A percentile compares a stretch with the other conserved stretches of the same genome.
Conservation (phyloP, 2,888 invertebrate genomes). For the Mythimna lalbum region DNA sequence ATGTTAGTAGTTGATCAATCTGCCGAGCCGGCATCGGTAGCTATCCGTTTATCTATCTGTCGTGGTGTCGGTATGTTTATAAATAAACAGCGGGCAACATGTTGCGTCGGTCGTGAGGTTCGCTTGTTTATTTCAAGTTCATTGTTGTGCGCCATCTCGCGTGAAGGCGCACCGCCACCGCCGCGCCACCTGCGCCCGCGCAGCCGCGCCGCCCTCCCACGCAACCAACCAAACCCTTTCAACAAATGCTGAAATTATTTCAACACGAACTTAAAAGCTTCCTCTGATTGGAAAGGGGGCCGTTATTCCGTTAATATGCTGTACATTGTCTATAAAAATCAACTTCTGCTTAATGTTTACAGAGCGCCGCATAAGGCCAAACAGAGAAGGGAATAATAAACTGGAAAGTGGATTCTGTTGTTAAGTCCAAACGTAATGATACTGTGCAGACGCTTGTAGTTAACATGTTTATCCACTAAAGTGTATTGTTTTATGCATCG, state of each 20-base stretch:
- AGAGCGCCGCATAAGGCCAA: constrained; percentile 14
- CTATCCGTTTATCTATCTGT: constrained; percentile 58
- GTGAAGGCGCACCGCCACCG: constrained; percentile 53
- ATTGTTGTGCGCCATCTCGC: constrained; percentile 69
- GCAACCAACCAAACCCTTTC: constrained; percentile 54
- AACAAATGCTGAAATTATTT: constrained; percentile 63
- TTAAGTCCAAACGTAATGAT: constrained; percentile 20
- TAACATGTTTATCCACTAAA: constrained; percentile 15
- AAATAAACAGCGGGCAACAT: constrained; percentile 64
- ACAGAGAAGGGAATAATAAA: constrained; percentile 35
- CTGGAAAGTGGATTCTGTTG: constrained; percentile 28
- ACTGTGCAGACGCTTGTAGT: constrained; percentile 24
- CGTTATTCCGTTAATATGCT: constrained; percentile 33
- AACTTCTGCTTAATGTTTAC: constrained; percentile 35
- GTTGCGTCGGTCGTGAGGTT: constrained; percentile 58
- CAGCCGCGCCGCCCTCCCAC: constrained; percentile 62
- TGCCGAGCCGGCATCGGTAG: constrained; percentile 33
- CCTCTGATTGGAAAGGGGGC: constrained; percentile 35
- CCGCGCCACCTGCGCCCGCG: constrained; percentile 43
- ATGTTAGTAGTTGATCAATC: constrained; percentile 37
- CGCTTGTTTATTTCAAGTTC: constrained; percentile 67
- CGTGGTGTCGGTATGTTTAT: constrained; percentile 63
- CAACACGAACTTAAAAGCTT: constrained; percentile 57
- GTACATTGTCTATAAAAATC: constrained; percentile 27
- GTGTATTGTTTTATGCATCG: constrained; percentile 3